Evolutionary conservation across 2,888 invertebrate genomes (phyloP), one percentile per base, ranked within the genome.

Genomic region (Noctua janthe): DNA sequence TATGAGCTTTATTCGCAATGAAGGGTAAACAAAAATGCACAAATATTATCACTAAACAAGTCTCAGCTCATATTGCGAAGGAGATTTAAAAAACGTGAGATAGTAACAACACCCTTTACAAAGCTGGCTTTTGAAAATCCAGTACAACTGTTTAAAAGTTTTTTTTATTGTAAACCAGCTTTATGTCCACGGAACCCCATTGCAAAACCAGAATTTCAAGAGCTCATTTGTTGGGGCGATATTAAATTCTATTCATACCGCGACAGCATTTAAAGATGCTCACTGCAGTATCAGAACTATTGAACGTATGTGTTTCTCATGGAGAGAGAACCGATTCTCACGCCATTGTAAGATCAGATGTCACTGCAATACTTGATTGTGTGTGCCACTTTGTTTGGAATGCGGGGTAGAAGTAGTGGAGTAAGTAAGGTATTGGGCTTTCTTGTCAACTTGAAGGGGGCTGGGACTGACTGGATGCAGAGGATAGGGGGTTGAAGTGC

Each of bases 291-390:
- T 83, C 83, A 80, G 71, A 83, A 76, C 76, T 73, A 75, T 79
- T 76, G 75, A 74, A 80, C 49, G 64, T 64, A 66, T 82, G 66
- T 78, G 77, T 80, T 88, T 87, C 87, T 80, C 88, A 85, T 84
- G 77, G 49, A 83, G 87, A 89, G 89, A 89, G 89, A 90, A 87
- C 51, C 87, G 78, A 84, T 90, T 90, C 90, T 77, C 89, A 90
- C 89, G 88, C 51, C 43, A 89, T 88, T 89, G 89, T 90, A 70
- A 49, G 71, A 76, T 83, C 75, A 74, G 79, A 80, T 85, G 89
- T 87, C 90, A 86, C 66, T 86, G 90, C 89, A 87, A 89, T 86
- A 89, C 89, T 59, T 84, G 29, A 82, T 88, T 83, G 82, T 81
- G n/a, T 83, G 80, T 77, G 71, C 82, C 71, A 81, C 67, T 78